These are phyloP conservation scores for Frankliniella intonsa DNA, from an alignment of 2,888 invertebrate species.

Conservation along the genomic window DNA sequence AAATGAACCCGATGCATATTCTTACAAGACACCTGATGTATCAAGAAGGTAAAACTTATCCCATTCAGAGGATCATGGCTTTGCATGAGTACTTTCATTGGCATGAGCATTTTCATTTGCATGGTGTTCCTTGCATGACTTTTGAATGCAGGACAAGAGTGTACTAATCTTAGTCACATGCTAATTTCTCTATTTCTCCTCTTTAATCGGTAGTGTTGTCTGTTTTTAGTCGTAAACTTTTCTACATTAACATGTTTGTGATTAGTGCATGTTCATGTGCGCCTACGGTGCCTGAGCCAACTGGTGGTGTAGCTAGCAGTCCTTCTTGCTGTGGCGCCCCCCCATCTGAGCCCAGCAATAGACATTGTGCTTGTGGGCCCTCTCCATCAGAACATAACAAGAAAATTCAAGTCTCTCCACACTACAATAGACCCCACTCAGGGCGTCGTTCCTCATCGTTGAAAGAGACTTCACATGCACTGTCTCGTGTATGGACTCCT, in stretches of 20 bases:
- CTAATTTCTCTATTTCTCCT: too few species aligned
- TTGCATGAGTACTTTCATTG: neutral
- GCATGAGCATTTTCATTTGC: neutral
- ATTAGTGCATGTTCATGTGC: neutral
- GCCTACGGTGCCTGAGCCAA: neutral
- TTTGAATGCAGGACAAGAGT: too few species aligned
- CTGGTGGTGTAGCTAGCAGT: neutral
- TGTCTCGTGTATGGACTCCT: neutral
- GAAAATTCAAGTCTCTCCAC: constrained; percentile 9
- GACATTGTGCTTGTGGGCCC: neutral
- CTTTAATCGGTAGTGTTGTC: too few species aligned
- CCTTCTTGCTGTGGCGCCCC: neutral
- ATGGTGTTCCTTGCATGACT: neutral
- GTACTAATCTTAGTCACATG: too few species aligned
- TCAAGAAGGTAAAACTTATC: neutral
- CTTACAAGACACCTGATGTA: neutral
- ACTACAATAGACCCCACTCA: neutral
- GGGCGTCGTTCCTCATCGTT: neutral
- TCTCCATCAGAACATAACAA: neutral
- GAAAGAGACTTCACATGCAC: neutral
- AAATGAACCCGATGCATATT: neutral
- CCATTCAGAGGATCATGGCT: too few species aligned
- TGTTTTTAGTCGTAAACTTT: neutral
- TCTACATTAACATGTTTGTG: neutral
- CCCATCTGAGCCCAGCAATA: neutral